These are phyloP conservation scores for Acanthisitta chloris DNA, from an alignment of 2,113 vertebrate species.

Conservation along the genomic window DNA sequence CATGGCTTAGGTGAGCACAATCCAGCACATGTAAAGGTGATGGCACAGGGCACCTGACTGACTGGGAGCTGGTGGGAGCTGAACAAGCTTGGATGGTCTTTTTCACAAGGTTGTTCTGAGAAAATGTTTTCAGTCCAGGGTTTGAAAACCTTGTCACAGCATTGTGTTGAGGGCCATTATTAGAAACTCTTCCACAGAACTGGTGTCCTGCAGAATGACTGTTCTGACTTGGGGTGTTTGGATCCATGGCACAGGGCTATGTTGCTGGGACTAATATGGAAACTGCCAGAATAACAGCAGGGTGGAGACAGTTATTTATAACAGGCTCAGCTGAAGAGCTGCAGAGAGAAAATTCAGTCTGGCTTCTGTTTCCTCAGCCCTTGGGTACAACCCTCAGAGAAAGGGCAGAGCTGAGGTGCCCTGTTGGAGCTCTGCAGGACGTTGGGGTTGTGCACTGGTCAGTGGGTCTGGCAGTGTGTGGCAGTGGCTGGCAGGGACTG, in stretches of 20 bases:
- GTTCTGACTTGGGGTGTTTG: background rate
- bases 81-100: background rate
- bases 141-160: background rate
- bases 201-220: background rate
- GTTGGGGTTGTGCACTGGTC: accelerated
- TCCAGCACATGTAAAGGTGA: background rate
- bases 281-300: background rate
- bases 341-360: background rate
- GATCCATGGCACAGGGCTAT: background rate
- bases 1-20: background rate
- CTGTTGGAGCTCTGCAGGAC: background rate
- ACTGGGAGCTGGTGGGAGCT: background rate
- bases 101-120: background rate
- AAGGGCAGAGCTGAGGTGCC: background rate
- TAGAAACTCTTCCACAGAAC: background rate
- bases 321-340: background rate
- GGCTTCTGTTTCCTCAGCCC: background rate
- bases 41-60: background rate
- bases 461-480: background rate
- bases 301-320: background rate
- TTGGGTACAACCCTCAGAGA: too few species aligned
- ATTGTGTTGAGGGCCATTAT: accelerated
- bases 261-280: accelerated
- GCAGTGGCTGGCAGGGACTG: background rate
- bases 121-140: background rate